Conservation (phyloP, 2,888 invertebrate genomes). For the Maniola hyperantus region DNA sequence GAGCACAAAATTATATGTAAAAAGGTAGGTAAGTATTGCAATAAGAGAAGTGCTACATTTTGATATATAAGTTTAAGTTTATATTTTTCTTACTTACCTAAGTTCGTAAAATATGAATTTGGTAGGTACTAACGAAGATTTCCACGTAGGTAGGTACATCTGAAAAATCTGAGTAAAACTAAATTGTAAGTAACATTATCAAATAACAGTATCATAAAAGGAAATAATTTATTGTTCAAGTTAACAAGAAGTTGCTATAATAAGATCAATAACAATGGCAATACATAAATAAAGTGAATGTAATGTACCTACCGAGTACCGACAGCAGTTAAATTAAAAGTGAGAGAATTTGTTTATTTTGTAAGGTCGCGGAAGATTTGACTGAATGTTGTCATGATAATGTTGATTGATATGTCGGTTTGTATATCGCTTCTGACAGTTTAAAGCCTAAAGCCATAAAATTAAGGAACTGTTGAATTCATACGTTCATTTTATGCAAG, state of each 20-base stretch:
- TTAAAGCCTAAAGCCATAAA: background rate
- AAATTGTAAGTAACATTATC: background rate
- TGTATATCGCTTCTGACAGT: background rate
- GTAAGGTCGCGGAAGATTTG: conserved; percentile 37
- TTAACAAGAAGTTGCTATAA: conserved; percentile 12
- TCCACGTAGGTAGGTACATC: background rate
- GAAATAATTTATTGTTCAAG: conserved; percentile 11
- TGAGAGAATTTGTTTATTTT: conserved; percentile 28
- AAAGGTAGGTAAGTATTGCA: no score
- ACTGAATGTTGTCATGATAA: conserved; percentile 10
- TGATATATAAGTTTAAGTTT: no score
- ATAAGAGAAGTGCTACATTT: no score
- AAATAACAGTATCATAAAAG: background rate
- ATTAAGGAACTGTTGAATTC: background rate
- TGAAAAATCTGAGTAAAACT: background rate
- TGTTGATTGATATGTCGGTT: conserved; percentile 7
- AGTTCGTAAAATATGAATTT: no score
- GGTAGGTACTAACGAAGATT: background rate
- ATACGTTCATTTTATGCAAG: background rate
- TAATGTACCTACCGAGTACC: background rate
- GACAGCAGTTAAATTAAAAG: conserved; percentile 29
- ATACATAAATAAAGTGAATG: conserved; percentile 26
- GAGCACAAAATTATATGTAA: no score
- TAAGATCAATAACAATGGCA: conserved; percentile 24
- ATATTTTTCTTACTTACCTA: no score